Evolutionary conservation across 2,113 vertebrate genomes (phyloP).

Genomic region (Mormyrus iriodes): DNA sequence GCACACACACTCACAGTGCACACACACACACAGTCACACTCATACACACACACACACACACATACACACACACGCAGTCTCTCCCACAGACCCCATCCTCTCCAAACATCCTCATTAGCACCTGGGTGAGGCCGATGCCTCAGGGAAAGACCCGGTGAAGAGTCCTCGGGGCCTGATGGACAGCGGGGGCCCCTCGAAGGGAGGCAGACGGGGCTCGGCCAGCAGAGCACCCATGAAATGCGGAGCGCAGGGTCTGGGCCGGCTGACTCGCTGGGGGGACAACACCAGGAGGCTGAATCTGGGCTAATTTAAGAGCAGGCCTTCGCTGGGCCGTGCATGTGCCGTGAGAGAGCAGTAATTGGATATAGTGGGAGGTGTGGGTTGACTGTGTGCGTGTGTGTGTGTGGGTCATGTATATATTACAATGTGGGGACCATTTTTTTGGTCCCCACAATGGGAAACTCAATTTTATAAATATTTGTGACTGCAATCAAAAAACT

Average conservation of each 20-base stretch:
- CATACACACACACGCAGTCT: not conserved
- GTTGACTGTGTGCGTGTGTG: not conserved
- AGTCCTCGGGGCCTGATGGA: slow-evolving; percentile 9
- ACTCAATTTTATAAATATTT: not conserved
- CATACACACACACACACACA: not conserved
- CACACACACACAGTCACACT: not conserved
- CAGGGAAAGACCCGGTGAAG: not conserved
- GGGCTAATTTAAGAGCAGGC: slow-evolving; percentile 12
- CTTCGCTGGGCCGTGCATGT: not conserved
- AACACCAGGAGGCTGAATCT: not conserved
- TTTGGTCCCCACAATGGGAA: not conserved
- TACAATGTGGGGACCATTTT: not conserved
- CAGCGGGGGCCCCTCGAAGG: not conserved
- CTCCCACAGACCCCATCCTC: not conserved
- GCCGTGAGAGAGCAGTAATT: slow-evolving; percentile 9
- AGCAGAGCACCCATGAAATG: not conserved
- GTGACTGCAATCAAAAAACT: not conserved
- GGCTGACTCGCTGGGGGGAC: not conserved
- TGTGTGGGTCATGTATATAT: not conserved
- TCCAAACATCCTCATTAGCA: slow-evolving; percentile 9
- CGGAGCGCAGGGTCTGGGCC: not conserved
- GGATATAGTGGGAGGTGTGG: slow-evolving; percentile 7
- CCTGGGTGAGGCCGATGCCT: not conserved
- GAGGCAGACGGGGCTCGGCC: not conserved
- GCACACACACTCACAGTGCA: not conserved